Percentiles rank a stretch among this genome's conserved stretches.
Evolutionary conservation across 2,113 vertebrate species (phyloP).

Genomic region (Symphodus melops): DNA sequence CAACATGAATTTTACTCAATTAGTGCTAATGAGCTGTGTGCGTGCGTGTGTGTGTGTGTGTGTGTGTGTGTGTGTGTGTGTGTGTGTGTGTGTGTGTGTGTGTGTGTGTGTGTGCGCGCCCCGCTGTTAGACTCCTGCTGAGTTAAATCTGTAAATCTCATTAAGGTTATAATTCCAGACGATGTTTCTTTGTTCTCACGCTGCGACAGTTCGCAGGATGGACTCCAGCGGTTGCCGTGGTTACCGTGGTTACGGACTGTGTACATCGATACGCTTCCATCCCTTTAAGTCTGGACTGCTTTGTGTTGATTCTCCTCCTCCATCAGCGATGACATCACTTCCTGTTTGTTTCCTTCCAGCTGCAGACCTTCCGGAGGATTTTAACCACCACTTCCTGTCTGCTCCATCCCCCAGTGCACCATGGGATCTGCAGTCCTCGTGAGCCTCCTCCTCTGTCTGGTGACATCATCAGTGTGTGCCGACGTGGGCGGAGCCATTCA

Average conservation of each 20-base stretch:
- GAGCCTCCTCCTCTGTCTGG: conserved; percentile 26
- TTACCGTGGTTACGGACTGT: no score
- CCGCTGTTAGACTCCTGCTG: neutral
- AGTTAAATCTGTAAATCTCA: neutral
- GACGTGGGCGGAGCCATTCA: conserved; percentile 28
- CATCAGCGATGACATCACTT: conserved; percentile 10
- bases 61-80: conserved; percentile 7
- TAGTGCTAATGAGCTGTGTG: neutral
- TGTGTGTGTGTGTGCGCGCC: no score
- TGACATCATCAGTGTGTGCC: conserved; percentile 42
- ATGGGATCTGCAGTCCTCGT: conserved; percentile 57
- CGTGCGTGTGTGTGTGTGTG: neutral
- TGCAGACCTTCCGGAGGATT: conserved; percentile 8
- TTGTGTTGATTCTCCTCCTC: no score
- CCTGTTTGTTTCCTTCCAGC: conserved; percentile 19
- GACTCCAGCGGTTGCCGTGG: no score
- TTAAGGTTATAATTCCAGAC: neutral
- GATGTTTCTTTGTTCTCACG: neutral
- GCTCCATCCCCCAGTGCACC: conserved; percentile 33
- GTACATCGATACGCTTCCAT: no score
- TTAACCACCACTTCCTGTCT: neutral
- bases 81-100: conserved; percentile 2
- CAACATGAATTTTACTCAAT: neutral
- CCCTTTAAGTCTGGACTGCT: no score
- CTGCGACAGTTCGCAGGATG: no score